Base-by-base conservation (phyloP, 2,797 vertebrate species). In the Coregonus sp. region DNA sequence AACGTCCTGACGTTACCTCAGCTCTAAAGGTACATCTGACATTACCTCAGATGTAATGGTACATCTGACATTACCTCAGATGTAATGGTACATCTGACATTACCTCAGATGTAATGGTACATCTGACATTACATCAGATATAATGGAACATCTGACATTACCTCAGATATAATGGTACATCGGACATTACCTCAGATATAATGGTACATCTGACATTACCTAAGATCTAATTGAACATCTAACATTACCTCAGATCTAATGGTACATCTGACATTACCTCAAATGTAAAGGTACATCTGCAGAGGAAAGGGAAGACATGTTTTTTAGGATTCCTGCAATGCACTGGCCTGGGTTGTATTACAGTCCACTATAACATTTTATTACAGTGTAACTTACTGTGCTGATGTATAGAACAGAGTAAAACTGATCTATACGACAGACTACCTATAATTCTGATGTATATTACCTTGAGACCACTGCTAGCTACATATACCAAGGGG, bases 361-460 rank as follows among this genome's bases (percentile, higher is more conserved):
- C 78, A 54, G 78, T 71, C 50, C 70, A 76, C 80, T 82, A 65
- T 77, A 81, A 86, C 72, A 37, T 83, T 88, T 86, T 85, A 87
- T 79, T 78, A 65, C 71, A 72, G 50, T 16, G 67, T 78, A 75
- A 79, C 66, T 66, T 72, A 47, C 65, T 35, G 54, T n/a, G 16
- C 80, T 81, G 75, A 89, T 81, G 81, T 78, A 50, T 20, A 56
- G 74, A 78, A 33, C 83, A 81, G 84, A 84, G 78, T 81, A 84
- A 72, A 82, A 75, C 81, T 80, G 85, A 86, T 86, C 78, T 75
- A 70, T 67, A 51, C 33, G 74, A 54, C 86, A 85, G 85, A 88
- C 86, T 80, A 82, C 77, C 70, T 37, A 31, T 83, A 59, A 81
- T 51, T 61, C 47, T 33, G 72, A 68, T 72, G n/a, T 70, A 70